Evolutionary conservation across 2,113 vertebrate genomes (phyloP), one percentile per base, ranked within the genome.

Genomic region (Illadopsis cleaveri): DNA sequence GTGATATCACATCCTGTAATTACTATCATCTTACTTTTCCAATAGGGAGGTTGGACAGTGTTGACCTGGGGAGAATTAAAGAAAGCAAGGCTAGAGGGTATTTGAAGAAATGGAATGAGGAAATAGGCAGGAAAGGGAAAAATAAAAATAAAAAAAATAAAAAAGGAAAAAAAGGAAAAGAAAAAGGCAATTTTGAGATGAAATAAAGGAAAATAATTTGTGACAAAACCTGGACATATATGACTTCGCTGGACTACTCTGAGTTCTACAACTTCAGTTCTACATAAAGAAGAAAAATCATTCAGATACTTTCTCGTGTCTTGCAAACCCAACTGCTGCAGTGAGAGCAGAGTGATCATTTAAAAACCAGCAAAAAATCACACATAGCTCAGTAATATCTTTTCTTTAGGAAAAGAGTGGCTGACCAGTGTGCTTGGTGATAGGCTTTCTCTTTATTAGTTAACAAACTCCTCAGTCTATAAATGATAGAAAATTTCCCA

Each of bases 151-250:
- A 9, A 6, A 4, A 21, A 5, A 24, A 14, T 5, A 37, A 25
- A 68, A 16, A 8, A 3, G 2, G 2, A 4, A 8, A 19, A 61
- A 27, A 30, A 8, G 5, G 6, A 17, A 14, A 9, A 8, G 0
- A 15, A 33, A 58, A 37, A 48, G 6, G 19, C 2, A 66, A 9
- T 4, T 66, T 19, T 75, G 25, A 66, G 10, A 65, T 4, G 1
- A 87, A 81, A 64, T 50, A 84, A 64, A 84, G 16, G 9, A 73
- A 82, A 78, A 42, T 10, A 57, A 78, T 27, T 75, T 71, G 9
- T 72, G 24, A 28, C 3, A 71, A 58, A 28, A n/a, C 2, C 45
- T 54, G 15, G 25, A 31, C 11, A 61, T 65, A n/a, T 11, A 58
- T 6, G 5, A 57, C 21, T 51, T 89, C 42, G 6, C 50, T 79